phyloP scores from a whole-genome alignment of 1,140 invertebrate genomes.

The Papilio helenus region DNA sequence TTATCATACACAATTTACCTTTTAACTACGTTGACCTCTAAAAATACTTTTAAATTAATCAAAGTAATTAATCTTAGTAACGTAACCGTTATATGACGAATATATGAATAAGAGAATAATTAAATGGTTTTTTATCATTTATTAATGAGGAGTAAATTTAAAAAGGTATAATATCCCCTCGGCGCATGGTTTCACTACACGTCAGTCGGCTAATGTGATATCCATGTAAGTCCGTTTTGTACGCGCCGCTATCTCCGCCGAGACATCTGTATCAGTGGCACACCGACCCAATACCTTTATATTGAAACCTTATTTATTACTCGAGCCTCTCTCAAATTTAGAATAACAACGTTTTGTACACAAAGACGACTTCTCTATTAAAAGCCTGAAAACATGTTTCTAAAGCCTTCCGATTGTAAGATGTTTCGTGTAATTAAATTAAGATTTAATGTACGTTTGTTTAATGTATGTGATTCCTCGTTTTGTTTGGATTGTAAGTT shows the following conservation, averaged over 20 bases:
- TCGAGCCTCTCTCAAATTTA: conserved; percentile 65
- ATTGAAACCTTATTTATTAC: conserved; percentile 76
- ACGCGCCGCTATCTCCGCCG: conserved; percentile 69
- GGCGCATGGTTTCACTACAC: conserved; percentile 57
- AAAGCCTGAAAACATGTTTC: conserved; percentile 38
- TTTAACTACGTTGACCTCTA: not conserved
- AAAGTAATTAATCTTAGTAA: conserved; percentile 22
- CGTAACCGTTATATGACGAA: conserved; percentile 2
- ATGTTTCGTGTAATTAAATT: conserved; percentile 2
- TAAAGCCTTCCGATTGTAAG: not conserved
- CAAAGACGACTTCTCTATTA: conserved; percentile 55
- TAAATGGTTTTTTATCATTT: conserved; percentile 29
- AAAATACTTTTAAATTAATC: not conserved
- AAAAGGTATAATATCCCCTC: conserved; percentile 41
- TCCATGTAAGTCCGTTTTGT: conserved; percentile 75
- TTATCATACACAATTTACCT: not conserved
- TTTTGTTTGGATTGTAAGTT: not conserved
- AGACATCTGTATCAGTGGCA: conserved; percentile 81
- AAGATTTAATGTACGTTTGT: not conserved
- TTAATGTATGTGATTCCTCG: not conserved
- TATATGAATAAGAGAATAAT: conserved; percentile 12
- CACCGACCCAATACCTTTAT: conserved; percentile 73
- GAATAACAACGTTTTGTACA: conserved; percentile 66
- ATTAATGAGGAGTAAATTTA: conserved; percentile 29
- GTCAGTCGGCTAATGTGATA: conserved; percentile 76